A percentile compares a stretch with the other conserved stretches of the same genome.
These are phyloP conservation scores for Sebastes reedi DNA, from an alignment of 2,797 vertebrate genomes.

Conservation along the genomic window DNA sequence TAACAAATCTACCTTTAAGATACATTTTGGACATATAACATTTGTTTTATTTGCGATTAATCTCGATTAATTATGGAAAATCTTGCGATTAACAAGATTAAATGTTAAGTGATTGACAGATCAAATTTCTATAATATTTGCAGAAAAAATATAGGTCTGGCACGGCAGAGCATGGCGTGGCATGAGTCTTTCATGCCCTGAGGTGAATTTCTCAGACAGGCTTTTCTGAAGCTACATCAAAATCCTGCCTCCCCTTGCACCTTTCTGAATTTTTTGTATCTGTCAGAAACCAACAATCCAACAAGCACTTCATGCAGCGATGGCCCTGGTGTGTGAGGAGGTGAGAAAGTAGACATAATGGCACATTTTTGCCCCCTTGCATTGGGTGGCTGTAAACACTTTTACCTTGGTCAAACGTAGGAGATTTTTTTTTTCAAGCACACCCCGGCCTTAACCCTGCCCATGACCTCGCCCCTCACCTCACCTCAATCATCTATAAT, in stretches of 20 bases:
- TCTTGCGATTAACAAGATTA: too few species aligned
- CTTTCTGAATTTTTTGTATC: not conserved
- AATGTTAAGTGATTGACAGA: too few species aligned
- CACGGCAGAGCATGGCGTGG: not conserved
- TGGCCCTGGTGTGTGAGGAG: not conserved
- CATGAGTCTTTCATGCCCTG: not conserved
- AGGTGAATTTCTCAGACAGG: not conserved
- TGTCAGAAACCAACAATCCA: not conserved
- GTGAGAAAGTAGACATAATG: not conserved
- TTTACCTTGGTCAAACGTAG: not conserved
- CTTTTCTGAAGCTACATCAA: not conserved
- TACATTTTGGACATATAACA: too few species aligned
- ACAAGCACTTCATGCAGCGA: not conserved
- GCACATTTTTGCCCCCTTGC: not conserved
- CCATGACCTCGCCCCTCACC: not conserved
- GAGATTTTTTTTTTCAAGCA: not conserved
- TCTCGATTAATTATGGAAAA: too few species aligned
- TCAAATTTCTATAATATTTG: too few species aligned
- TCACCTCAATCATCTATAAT: constrained; percentile 5
- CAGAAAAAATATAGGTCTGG: not conserved
- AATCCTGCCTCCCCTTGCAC: not conserved
- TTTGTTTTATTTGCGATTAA: too few species aligned
- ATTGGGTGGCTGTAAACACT: not conserved
- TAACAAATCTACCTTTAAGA: too few species aligned
- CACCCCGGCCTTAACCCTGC: not conserved